Conservation (phyloP, 2,113 vertebrate species). For the Dunckerocampus dactyliophorus region DNA sequence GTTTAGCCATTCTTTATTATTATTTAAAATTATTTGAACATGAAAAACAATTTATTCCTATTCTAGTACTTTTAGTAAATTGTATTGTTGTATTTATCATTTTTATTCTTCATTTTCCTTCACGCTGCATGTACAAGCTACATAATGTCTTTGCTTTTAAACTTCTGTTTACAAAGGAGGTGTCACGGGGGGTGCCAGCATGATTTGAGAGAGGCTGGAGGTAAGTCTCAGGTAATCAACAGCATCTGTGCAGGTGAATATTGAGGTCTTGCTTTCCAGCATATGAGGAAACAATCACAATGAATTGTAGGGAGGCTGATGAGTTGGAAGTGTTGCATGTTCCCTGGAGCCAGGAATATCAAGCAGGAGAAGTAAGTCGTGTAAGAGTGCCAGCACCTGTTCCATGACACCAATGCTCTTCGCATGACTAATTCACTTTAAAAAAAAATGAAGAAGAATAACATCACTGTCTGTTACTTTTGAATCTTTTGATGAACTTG, state of each 20-base stretch:
- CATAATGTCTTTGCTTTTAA: too few species aligned
- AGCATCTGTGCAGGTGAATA: conserved; percentile 37
- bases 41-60: too few species aligned
- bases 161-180: conserved; percentile 1
- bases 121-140: too few species aligned
- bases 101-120: too few species aligned
- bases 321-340: conserved; percentile 31
- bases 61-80: too few species aligned
- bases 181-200: conserved; percentile 40
- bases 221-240: conserved; percentile 49
- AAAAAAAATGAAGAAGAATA: conserved; percentile 1
- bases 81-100: too few species aligned
- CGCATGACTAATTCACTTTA: conserved; percentile 20
- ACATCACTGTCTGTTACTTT: conserved; percentile 4
- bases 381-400: conserved; percentile 24
- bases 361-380: conserved; percentile 15
- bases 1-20: too few species aligned
- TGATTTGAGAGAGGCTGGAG: conserved; percentile 58
- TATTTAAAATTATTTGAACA: too few species aligned
- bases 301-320: conserved; percentile 13
- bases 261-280: conserved; percentile 46
- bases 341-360: conserved; percentile 19
- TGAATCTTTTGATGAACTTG: conserved; percentile 9
- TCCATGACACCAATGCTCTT: conserved; percentile 4
- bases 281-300: conserved; percentile 52